These are phyloP conservation scores for Acanthurus tractus DNA, from an alignment of 2,797 vertebrate species.

Conservation along the genomic window DNA sequence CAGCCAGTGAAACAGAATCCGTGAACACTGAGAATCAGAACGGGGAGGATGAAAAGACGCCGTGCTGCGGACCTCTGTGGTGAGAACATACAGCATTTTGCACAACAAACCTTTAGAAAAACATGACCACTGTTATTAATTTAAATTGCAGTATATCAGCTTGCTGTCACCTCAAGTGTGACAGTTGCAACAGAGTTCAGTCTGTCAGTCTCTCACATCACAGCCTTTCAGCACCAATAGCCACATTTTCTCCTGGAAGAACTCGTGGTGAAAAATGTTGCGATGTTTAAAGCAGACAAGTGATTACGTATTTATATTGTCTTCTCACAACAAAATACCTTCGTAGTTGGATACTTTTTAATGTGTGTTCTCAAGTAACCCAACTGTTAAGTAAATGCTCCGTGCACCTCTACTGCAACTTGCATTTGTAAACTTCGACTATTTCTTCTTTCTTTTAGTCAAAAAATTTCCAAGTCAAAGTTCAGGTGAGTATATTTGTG, in stretches of 20 bases:
- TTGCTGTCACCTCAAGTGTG: background rate
- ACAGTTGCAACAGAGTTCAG: background rate
- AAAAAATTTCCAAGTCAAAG: slow-evolving; percentile 98
- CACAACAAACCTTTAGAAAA: slow-evolving; percentile 25
- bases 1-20: slow-evolving; percentile 95
- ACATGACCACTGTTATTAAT: background rate
- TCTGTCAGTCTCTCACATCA: background rate
- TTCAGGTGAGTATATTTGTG: slow-evolving; percentile 93
- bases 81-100: slow-evolving; percentile 79
- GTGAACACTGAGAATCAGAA: slow-evolving; percentile 96
- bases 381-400: background rate
- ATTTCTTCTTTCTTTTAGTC: slow-evolving; percentile 88
- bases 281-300: background rate
- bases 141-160: background rate
- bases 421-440: slow-evolving; percentile 42
- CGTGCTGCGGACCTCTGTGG: slow-evolving; percentile 94
- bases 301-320: background rate
- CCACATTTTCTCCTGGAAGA: background rate
- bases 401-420: slow-evolving; percentile 6
- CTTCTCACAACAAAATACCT: background rate
- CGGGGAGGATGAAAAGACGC: slow-evolving; percentile 89
- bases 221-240: background rate
- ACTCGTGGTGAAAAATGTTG: too few relatives aligned
- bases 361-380: background rate
- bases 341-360: background rate